A percentile compares a stretch with the other conserved stretches of the same genome.
Evolutionary conservation across 2,888 invertebrate genomes (phyloP).

Genomic region (Nomada fucata): DNA sequence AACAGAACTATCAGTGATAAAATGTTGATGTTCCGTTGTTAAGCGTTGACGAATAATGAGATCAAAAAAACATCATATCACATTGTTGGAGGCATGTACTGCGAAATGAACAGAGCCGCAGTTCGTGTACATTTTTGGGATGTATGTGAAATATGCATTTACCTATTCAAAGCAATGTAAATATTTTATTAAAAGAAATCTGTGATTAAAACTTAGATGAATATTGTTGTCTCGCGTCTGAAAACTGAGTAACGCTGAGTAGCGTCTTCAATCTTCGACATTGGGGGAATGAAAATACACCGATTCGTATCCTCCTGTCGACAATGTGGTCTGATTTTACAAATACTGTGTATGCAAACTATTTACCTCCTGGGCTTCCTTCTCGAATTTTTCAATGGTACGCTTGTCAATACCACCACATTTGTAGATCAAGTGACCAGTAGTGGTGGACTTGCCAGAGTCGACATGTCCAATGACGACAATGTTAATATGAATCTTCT

Average conservation of each 20-base stretch:
- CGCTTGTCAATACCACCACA: constrained; percentile 99
- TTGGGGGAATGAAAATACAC: too few species aligned
- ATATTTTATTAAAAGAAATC: too few species aligned
- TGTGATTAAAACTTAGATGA: too few species aligned
- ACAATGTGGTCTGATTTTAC: neutral
- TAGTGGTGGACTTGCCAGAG: constrained; percentile 99
- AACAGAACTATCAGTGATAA: constrained; percentile 13
- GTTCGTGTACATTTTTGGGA: too few species aligned
- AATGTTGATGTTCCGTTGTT: neutral
- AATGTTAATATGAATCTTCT: constrained; percentile 99
- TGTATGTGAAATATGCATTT: too few species aligned
- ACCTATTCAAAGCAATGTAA: too few species aligned
- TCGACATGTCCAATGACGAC: constrained; percentile 99
- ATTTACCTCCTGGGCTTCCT: constrained; percentile 96
- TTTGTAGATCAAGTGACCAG: constrained; percentile 99
- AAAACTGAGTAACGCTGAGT: too few species aligned
- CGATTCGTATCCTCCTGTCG: too few species aligned
- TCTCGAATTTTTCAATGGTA: constrained; percentile 99
- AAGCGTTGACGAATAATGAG: neutral
- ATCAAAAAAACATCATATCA: neutral
- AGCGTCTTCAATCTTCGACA: too few species aligned
- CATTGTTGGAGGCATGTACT: too few species aligned
- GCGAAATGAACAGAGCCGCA: too few species aligned
- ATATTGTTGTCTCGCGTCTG: too few species aligned
- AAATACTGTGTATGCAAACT: neutral